Conservation (phyloP, 30 jellyfish, hydroid and myxozoan species). For the Haliclystus octoradiatus region DNA sequence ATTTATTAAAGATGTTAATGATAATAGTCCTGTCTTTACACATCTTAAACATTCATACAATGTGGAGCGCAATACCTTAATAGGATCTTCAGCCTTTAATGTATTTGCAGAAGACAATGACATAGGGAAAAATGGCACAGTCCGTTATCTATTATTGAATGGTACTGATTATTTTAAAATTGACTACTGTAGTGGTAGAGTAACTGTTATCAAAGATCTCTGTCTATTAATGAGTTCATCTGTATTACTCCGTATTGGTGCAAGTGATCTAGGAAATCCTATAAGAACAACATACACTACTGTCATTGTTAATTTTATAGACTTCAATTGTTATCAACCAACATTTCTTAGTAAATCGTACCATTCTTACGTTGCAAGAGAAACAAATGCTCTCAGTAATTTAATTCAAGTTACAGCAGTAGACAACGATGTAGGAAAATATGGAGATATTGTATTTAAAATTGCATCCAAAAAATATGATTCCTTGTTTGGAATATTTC, state of each 20-base stretch:
- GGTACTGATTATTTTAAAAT: slow-evolving; percentile 17
- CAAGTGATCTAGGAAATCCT: neutral
- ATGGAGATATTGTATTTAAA: slow-evolving; percentile 19
- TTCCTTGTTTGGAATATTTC: neutral
- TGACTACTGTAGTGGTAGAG: slow-evolving; percentile 4
- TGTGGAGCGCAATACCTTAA: slow-evolving; percentile 19
- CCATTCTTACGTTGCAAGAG: neutral
- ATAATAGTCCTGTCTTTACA: slow-evolving; percentile 42
- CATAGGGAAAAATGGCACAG: slow-evolving; percentile 32
- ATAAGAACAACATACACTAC: neutral
- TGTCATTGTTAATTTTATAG: neutral
- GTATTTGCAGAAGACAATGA: slow-evolving; percentile 33
- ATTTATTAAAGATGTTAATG: slow-evolving; percentile 46
- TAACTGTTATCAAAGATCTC: neutral
- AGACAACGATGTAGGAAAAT: slow-evolving; percentile 23
- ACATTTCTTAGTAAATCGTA: no score
- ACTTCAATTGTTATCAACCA: neutral
- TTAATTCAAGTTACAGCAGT: slow-evolving; percentile 17
- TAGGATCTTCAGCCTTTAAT: slow-evolving; percentile 11
- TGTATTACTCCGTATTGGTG: neutral
- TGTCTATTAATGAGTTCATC: neutral
- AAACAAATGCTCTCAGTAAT: slow-evolving; percentile 5
- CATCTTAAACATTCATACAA: neutral
- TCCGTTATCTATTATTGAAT: slow-evolving; percentile 11
- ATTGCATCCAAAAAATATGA: neutral